Conservation (phyloP, 2,888 invertebrate genomes). For the Criorhina ranunculi region DNA sequence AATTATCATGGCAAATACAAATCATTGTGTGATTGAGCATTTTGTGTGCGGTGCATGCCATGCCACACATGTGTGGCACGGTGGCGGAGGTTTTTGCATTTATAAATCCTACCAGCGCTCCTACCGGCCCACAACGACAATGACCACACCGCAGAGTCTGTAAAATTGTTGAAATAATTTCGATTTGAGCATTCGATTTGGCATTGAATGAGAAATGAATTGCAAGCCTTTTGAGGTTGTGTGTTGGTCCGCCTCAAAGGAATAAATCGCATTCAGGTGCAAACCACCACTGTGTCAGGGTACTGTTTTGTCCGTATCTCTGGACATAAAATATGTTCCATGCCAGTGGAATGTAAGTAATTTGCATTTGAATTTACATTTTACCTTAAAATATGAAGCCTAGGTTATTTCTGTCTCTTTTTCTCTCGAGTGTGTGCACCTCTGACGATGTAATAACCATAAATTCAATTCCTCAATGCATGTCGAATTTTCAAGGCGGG, state of each 20-base stretch:
- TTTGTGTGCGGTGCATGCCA: conserved; percentile 28
- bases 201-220: conserved; percentile 56
- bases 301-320: conserved; percentile 25
- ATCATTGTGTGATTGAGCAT: conserved; percentile 47
- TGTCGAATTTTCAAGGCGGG: conserved; percentile 28
- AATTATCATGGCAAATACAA: conserved; percentile 53
- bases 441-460: conserved; percentile 38
- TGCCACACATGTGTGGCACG: conserved; percentile 15
- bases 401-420: conserved; percentile 9
- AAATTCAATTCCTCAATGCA: conserved; percentile 39
- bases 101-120: conserved; percentile 5
- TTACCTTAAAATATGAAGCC: conserved; percentile 54
- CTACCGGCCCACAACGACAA: conserved; percentile 12
- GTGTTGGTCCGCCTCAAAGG: conserved; percentile 22
- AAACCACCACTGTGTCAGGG: conserved; percentile 36
- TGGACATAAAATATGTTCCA: conserved; percentile 27
- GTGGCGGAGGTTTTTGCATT: background rate
- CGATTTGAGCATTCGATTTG: conserved; percentile 60
- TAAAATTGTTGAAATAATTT: conserved; percentile 59
- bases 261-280: conserved; percentile 65
- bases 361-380: conserved; percentile 57
- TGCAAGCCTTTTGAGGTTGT: background rate
- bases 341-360: conserved; percentile 23
- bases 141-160: conserved; percentile 7
- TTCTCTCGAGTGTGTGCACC: conserved; percentile 7